Percentiles rank a stretch among this genome's conserved stretches.
phyloP scores from a whole-genome alignment of 1,140 invertebrate genomes.

The Drosophila triauraria region DNA sequence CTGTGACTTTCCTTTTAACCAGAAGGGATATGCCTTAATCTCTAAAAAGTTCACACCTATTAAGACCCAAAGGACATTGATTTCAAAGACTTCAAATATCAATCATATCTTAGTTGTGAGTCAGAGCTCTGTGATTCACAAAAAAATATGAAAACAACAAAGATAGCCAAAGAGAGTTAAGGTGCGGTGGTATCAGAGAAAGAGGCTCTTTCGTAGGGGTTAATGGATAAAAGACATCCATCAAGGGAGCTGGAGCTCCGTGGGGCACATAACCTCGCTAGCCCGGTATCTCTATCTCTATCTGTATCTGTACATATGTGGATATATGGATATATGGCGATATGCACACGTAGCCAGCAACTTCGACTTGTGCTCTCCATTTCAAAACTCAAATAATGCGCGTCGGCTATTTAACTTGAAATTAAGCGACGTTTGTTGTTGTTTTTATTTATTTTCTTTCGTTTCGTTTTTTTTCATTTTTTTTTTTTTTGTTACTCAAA shows the following conservation, averaged over 20 bases:
- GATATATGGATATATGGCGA: conserved; percentile 32
- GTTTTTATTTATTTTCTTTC: conserved; percentile 63
- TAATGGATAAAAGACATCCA: conserved; percentile 7
- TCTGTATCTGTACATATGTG: conserved; percentile 1
- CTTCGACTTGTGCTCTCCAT: conserved; percentile 76
- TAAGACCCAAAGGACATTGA: background rate
- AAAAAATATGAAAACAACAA: too few relatives aligned
- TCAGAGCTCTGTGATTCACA: background rate
- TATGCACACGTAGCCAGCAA: conserved; percentile 34
- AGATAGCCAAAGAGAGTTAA: background rate
- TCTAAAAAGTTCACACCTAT: background rate
- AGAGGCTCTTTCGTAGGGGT: background rate
- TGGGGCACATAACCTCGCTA: background rate
- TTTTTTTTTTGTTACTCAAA: conserved; percentile 36
- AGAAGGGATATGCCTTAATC: background rate
- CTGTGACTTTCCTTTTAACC: background rate
- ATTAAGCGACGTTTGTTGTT: conserved; percentile 78
- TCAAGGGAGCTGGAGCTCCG: conserved; percentile 2
- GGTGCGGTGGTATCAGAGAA: background rate
- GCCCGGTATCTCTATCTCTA: background rate
- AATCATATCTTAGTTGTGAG: background rate
- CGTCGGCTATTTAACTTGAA: conserved; percentile 81
- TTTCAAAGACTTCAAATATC: background rate
- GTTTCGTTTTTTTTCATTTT: conserved; percentile 26
- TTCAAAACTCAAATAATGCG: conserved; percentile 82